Conservation (phyloP, 2,797 vertebrate genomes). For the Falco rusticolus region DNA sequence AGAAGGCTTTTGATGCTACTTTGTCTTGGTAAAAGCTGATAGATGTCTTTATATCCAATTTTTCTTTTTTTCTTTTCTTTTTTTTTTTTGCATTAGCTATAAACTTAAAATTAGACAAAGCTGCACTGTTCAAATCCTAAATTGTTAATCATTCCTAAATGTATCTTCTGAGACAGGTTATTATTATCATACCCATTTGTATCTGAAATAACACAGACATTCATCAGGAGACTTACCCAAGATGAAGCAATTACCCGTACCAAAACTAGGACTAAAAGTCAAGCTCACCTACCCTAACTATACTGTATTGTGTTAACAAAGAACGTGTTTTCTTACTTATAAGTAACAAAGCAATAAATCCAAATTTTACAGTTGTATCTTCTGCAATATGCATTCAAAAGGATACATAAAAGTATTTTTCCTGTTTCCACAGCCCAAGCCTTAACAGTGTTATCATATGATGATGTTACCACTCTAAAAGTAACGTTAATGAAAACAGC, state of each 20-base stretch:
- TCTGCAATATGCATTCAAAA: background rate
- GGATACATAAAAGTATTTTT: constrained; percentile 75
- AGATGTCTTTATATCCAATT: background rate
- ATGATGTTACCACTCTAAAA: constrained; percentile 79
- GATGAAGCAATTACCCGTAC: background rate
- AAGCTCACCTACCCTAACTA: background rate
- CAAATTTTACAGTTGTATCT: background rate
- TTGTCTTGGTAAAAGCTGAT: background rate
- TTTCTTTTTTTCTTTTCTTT: background rate
- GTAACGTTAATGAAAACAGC: background rate
- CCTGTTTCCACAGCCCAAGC: constrained; percentile 82
- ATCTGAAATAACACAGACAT: background rate
- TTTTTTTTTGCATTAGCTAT: background rate
- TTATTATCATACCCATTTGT: background rate
- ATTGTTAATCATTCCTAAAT: background rate
- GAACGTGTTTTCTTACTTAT: background rate
- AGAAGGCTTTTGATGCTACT: background rate
- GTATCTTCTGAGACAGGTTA: background rate
- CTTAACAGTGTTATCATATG: constrained; percentile 81
- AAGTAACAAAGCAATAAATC: background rate
- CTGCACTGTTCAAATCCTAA: background rate
- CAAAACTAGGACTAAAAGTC: background rate
- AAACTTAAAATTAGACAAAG: background rate
- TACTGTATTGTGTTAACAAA: background rate
- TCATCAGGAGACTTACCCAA: background rate